These are phyloP conservation scores for Rugalucina vietnamica DNA, from an alignment of 2,888 invertebrate genomes.

Conservation along the genomic window DNA sequence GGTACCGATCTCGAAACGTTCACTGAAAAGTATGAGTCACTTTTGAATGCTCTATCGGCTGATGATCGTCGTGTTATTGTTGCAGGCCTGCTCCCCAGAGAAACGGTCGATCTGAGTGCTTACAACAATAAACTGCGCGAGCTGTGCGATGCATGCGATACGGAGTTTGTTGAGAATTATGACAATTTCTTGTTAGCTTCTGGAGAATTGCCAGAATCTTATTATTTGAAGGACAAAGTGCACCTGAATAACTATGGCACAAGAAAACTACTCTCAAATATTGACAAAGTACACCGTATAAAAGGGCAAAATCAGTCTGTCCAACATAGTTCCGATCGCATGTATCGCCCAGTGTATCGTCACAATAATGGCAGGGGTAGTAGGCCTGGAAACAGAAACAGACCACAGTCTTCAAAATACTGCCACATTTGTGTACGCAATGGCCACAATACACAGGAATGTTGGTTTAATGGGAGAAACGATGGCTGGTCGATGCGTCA, in stretches of 20 bases:
- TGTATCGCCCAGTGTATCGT: no score
- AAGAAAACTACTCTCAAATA: neutral
- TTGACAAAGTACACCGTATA: neutral
- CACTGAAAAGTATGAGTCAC: neutral
- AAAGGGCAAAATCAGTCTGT: no score
- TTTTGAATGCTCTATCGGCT: neutral
- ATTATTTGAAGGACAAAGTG: neutral
- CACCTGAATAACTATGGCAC: neutral
- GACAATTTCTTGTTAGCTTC: neutral
- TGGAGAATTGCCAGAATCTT: neutral
- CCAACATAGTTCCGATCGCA: neutral
- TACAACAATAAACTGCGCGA: neutral
- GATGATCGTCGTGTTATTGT: neutral
- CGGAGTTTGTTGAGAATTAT: neutral
- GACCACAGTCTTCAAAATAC: neutral
- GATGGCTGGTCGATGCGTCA: neutral
- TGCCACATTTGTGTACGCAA: neutral
- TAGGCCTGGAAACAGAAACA: neutral
- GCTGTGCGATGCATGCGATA: neutral
- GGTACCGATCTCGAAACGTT: neutral
- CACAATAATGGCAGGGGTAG: neutral
- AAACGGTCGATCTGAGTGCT: neutral
- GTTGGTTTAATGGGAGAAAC: conserved; percentile 1
- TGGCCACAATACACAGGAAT: neutral
- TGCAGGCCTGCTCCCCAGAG: neutral